phyloP scores from a whole-genome alignment of 2,797 vertebrate species.

The Scleropages formosus region DNA sequence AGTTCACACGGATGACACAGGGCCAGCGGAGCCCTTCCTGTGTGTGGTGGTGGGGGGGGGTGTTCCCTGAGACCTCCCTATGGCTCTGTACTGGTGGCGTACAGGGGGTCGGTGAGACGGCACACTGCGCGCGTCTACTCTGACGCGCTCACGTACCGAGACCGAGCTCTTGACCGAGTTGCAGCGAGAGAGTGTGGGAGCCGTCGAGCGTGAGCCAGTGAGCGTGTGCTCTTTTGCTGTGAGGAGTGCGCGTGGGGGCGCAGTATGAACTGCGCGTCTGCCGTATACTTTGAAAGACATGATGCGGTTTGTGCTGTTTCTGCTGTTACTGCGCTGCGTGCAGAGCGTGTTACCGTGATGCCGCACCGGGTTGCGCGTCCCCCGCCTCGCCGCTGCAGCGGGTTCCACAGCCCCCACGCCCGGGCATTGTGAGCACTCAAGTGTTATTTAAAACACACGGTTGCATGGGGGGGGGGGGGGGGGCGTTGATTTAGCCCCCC shows the following conservation, averaged over 20 bases:
- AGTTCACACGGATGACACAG: not conserved
- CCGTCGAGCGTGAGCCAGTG: too few relatives aligned
- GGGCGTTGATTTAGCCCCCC: conserved; percentile 35
- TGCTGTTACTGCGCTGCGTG: not conserved
- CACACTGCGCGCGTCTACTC: too few relatives aligned
- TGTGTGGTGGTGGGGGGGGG: not conserved
- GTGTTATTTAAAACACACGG: conserved; percentile 37
- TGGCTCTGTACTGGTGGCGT: too few relatives aligned
- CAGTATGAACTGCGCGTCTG: too few relatives aligned
- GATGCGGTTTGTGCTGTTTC: not conserved
- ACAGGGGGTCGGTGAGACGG: too few relatives aligned
- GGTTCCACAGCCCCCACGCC: too few relatives aligned
- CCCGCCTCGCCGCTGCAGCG: not conserved
- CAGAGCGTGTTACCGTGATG: not conserved
- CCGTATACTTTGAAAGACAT: not conserved
- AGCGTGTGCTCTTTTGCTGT: not conserved
- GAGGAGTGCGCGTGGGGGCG: not conserved
- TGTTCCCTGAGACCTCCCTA: too few relatives aligned
- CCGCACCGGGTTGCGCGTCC: not conserved
- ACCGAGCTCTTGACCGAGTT: too few relatives aligned
- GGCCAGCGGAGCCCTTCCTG: not conserved
- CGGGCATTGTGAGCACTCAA: conserved; percentile 28
- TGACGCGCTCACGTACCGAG: too few relatives aligned
- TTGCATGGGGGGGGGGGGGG: conserved; percentile 24
- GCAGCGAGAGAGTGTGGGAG: too few relatives aligned